Evolutionary conservation across 2,113 vertebrate genomes (phyloP), one percentile per base, ranked within the genome.

Genomic region (Halichoerus grypus): DNA sequence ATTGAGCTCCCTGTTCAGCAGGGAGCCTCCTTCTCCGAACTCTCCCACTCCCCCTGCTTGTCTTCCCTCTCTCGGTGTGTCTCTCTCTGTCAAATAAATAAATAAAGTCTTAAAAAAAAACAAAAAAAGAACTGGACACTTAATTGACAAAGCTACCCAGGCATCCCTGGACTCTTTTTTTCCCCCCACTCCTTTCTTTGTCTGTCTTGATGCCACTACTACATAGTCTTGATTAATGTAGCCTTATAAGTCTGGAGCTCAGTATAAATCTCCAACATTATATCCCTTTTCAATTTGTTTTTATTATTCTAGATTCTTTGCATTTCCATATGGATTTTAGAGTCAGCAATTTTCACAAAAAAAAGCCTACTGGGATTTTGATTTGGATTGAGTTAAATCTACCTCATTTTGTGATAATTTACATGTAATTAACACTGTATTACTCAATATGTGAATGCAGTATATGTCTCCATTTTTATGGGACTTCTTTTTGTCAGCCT

Each of bases 271-370:
- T 81, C 12, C 0, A 63, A 72, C 14, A 5, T 81, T 81, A 81
- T 61, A 55, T 63, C 15, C 14, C 88, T 74, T 63, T 77, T 24
- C 12, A 84, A 46, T 59, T 95, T 76, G 18, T 36, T 88, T 69
- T 39, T 59, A 1, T 79, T 79, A 71, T 95, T 57, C 1, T 14
- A 84, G 57, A 83, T 76, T 72, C 42, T 61, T 49, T 59, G 24
- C 24, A 76, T 88, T 96, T 84, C 39, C 49, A 51, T 67, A 49
- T 93, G 33, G 59, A 77, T 77, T 92, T 96, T 72, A 96, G 85
- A 93, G 51, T 84, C 49, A 77, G 22, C 31, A 84, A 15, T 67
- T 96, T 88, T 61, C 59, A 92, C 42, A 16, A n/a, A 65, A 86
- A 9, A 61, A 92, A n/a, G 7, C 4, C 14, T 67, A 1, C 46